Base-by-base conservation (phyloP, 2,888 invertebrate species). In the Drosophila parthenogenetica region DNA sequence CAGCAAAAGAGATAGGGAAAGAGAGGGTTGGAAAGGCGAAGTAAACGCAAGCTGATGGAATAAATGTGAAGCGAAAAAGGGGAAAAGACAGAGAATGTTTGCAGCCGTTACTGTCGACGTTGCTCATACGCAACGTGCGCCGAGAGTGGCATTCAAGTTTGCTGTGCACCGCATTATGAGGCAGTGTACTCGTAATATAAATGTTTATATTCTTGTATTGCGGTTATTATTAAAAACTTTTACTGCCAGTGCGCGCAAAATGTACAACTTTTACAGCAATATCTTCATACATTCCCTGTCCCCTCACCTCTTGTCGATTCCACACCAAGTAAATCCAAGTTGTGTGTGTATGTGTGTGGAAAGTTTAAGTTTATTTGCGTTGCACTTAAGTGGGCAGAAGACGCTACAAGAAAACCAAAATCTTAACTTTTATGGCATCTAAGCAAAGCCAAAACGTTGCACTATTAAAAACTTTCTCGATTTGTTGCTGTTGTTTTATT, bases 161-260 rank as follows among this genome's bases (percentile, higher is more conserved):
- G 57, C 42, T 48, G 16, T 61, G 49, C 73, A 68, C 69, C 83
- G 70, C 81, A 83, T 87, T 87, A 84, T 86, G 88, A 79, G 78
- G 80, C 88, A 69, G 29, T 46, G 48, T 62, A 55, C 77, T 77
- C 73, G 88, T 88, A 86, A 86, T 86, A 88, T 86, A 86, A 86
- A 86, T 88, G 85, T 88, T 86, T 88, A 88, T 86, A 86, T 88
- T 86, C 87, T 87, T 86, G 85, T 88, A 86, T 87, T 86, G 86
- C 89, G 87, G 89, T 84, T 89, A 89, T 86, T 86, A 86, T 86
- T 87, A 86, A 86, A 86, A 86, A 86, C 77, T 86, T 86, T 88
- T 88, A 85, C 87, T 81, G 82, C 85, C 81, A 69, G 58, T 16
- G 70, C 61, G 69, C 49, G 69, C 64, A 77, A 84, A 82, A 82